phyloP scores from a whole-genome alignment of 2,113 vertebrate species.

The Chloroceryle aenea region DNA sequence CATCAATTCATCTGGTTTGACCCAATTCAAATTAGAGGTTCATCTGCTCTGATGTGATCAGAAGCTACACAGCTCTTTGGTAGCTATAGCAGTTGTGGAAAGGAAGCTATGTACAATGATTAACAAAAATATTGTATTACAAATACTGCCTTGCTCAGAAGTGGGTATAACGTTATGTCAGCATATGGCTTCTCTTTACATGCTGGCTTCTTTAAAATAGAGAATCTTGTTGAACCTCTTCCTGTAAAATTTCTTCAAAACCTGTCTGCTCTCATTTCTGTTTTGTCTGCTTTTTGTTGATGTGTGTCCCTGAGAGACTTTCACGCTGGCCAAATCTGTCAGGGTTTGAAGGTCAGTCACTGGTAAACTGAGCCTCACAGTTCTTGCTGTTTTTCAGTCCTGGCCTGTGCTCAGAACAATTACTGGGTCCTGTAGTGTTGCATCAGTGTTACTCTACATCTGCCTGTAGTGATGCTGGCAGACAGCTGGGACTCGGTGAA shows the following conservation, averaged over 20 bases:
- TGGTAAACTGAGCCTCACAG: neutral
- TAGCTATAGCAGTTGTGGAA: neutral
- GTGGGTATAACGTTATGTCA: neutral
- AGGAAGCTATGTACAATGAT: neutral
- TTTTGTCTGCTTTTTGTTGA: neutral
- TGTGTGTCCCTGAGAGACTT: neutral
- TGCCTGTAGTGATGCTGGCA: neutral
- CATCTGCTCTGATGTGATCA: neutral
- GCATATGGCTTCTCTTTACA: neutral
- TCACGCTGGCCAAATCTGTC: neutral
- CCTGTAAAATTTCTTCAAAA: neutral
- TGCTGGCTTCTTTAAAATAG: neutral
- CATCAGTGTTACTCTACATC: neutral
- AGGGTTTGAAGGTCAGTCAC: neutral
- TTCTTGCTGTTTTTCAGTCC: neutral
- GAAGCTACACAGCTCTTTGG: neutral
- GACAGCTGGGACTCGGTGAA: neutral
- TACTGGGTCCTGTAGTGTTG: neutral
- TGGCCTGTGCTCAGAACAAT: neutral
- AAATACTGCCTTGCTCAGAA: neutral
- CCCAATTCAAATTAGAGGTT: neutral
- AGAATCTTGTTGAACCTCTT: neutral
- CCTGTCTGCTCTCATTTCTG: neutral
- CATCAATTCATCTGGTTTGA: slow-evolving; percentile 10
- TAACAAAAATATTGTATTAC: neutral